Conservation (phyloP, 2,888 invertebrate species). For the Machimus atricapillus region DNA sequence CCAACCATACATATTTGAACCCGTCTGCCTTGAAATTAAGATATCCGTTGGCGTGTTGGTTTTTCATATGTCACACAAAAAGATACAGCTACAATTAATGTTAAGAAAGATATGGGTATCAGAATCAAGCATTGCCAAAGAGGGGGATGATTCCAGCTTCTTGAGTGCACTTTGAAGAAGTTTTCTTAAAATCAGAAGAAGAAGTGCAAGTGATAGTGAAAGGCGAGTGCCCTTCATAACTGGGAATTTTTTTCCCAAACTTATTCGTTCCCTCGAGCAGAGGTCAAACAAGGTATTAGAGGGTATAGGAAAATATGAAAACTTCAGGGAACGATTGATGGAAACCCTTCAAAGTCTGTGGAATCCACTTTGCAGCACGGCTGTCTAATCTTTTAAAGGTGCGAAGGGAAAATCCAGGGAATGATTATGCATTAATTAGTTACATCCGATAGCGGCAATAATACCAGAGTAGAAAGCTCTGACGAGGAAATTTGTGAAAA, state of each 20-base stretch:
- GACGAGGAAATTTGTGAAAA: not conserved
- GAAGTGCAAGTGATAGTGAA: not conserved
- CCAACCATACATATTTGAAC: not conserved
- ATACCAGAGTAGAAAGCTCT: not conserved
- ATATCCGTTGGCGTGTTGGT: not conserved
- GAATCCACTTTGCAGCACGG: not conserved
- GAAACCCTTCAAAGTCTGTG: not conserved
- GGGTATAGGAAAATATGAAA: not conserved
- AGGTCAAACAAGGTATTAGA: not conserved
- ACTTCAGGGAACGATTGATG: not conserved
- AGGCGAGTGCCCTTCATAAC: not conserved
- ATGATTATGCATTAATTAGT: conserved; percentile 12
- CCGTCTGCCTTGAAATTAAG: not conserved
- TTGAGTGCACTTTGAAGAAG: not conserved
- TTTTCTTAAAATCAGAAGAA: not conserved
- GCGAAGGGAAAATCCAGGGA: not conserved
- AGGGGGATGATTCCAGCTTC: not conserved
- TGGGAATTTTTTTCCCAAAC: not conserved
- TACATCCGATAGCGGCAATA: not conserved
- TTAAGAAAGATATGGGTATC: not conserved
- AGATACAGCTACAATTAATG: not conserved
- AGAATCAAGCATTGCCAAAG: not conserved
- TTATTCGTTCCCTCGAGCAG: not conserved
- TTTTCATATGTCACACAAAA: not conserved
- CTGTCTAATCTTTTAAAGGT: not conserved